phyloP scores from a whole-genome alignment of 2,888 invertebrate genomes.

The Dolichomitus sp. region DNA sequence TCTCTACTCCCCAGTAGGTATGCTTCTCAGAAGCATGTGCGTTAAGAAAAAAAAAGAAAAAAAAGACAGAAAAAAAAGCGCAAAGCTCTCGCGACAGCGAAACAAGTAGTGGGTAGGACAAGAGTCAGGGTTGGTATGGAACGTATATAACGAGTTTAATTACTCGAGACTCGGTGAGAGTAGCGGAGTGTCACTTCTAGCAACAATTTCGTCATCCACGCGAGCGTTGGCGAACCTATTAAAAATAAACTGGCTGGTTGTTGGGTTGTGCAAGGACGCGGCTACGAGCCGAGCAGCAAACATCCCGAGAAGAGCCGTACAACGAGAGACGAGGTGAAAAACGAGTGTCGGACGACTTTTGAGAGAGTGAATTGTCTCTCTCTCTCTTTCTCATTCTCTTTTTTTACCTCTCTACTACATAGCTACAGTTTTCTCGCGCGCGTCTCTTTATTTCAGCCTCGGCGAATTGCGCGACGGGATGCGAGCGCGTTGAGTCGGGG shows the following conservation, averaged over 20 bases:
- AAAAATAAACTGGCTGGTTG: slow-evolving; percentile 63
- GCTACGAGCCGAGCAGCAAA: slow-evolving; percentile 3
- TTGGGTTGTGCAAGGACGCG: slow-evolving; percentile 28
- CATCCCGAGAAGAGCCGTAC: slow-evolving; percentile 16
- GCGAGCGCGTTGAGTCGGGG: slow-evolving; percentile 51
- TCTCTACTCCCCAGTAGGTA: neutral
- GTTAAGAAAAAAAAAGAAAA: neutral
- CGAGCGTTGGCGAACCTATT: slow-evolving; percentile 49
- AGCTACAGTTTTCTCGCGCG: slow-evolving; percentile 17
- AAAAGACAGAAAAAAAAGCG: slow-evolving; percentile 6
- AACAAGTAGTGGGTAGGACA: slow-evolving; percentile 4
- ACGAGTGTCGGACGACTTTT: slow-evolving; percentile 59
- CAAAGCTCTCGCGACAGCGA: slow-evolving; percentile 4
- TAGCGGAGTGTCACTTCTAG: slow-evolving; percentile 23
- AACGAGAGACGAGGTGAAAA: slow-evolving; percentile 49
- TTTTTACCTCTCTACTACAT: neutral
- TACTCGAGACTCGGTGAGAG: slow-evolving; percentile 44
- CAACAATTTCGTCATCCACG: slow-evolving; percentile 51
- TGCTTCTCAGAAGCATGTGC: slow-evolving; percentile 21
- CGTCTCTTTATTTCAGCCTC: slow-evolving; percentile 49
- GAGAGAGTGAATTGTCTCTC: slow-evolving; percentile 49
- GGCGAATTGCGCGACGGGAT: slow-evolving; percentile 19
- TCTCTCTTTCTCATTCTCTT: slow-evolving; percentile 7
- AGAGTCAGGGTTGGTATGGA: slow-evolving; percentile 23
- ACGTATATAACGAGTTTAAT: slow-evolving; percentile 56